phyloP scores from a whole-genome alignment of 2,797 vertebrate genomes.

The Chaunax sp. region DNA sequence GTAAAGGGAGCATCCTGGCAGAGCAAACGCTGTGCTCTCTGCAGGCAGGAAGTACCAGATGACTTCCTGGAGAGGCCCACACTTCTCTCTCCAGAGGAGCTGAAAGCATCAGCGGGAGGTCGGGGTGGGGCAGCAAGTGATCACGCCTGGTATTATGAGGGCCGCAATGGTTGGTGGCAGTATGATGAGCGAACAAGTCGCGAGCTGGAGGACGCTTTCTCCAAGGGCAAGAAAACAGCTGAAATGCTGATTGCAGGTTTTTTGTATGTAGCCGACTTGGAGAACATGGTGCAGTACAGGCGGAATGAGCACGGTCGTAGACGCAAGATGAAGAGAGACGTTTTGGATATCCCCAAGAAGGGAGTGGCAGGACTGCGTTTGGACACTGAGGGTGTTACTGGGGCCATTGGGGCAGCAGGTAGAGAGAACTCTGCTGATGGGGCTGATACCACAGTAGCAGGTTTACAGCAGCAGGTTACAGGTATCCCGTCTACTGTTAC shows the following conservation, averaged over 20 bases:
- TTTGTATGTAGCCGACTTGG: slow-evolving; percentile 96
- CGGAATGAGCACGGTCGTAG: slow-evolving; percentile 97
- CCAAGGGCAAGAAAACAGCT: slow-evolving; percentile 97
- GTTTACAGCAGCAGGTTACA: slow-evolving; percentile 75
- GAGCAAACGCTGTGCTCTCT: slow-evolving; percentile 97
- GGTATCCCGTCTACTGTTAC: slow-evolving; percentile 55
- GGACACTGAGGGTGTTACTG: slow-evolving; percentile 77
- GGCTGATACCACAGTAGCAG: slow-evolving; percentile 85
- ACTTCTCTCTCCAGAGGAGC: slow-evolving; percentile 94
- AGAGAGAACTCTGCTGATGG: slow-evolving; percentile 95
- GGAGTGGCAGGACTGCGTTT: slow-evolving; percentile 97
- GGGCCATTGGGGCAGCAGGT: slow-evolving; percentile 76
- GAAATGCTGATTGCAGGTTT: slow-evolving; percentile 99
- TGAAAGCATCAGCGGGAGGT: slow-evolving; percentile 94
- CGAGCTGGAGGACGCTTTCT: slow-evolving; percentile 97
- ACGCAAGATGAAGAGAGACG: slow-evolving; percentile 96
- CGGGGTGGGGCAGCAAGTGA: slow-evolving; percentile 85
- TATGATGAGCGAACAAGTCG: slow-evolving; percentile 98
- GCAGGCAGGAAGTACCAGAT: slow-evolving; percentile 97
- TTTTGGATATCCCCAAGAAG: slow-evolving; percentile 97
- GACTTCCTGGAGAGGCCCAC: slow-evolving; percentile 98
- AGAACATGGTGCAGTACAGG: slow-evolving; percentile 99
- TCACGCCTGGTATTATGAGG: slow-evolving; percentile 99
- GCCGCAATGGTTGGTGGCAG: slow-evolving; percentile 99
- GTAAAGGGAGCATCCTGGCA: slow-evolving; percentile 99